Base-by-base conservation (phyloP, 2,797 vertebrate species). In the Masticophis lateralis region DNA sequence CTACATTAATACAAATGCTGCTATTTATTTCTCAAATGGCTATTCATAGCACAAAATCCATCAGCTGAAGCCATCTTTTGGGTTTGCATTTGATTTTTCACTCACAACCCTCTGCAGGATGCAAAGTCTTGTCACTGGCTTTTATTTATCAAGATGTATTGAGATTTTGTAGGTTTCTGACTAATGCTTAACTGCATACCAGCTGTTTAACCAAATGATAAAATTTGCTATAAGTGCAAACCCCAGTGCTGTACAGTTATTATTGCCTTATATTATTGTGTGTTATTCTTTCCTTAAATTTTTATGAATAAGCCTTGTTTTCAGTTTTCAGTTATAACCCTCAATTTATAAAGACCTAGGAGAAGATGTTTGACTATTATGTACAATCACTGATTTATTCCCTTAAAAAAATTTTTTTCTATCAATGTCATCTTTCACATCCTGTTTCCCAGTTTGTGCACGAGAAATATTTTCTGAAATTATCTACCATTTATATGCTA, bases 91-190 rank as follows among this genome's bases (percentile, higher is more conserved):
- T 87, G 27, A 59, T 83, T 74, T 88, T 88, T 87, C 59, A 43
- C 20, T 28, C 43, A 13, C 9, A 57, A 37, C 57, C 60, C 51
- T 47, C 66, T 37, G 25, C 43, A 55, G 2, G 55, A 90, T 53
- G 9, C 14, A 60, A 47, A 91, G 43, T 43, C 55, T 74, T 27
- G 66, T 8, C 59, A 83, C 10, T 91, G 61, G 16, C 69, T 91
- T 60, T 86, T 56, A 61, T 51, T 59, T 79, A 63, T 43, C 88
- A 90, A 28, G 25, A 60, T 89, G 89, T 60, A 28, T 56, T 86
- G 59, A 90, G 74, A 86, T 92, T 86, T 90, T 63, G n/a, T 13
- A 25, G 28, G 53, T 92, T 89, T 56, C n/a, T 90, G 74, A 51
- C 61, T 66, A 86, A 63, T 55, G 88, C 5, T 88, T 22, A 90